A percentile compares a stretch with the other conserved stretches of the same genome.
Conservation (phyloP, 2,888 invertebrate species). For the Plagodis dolabraria region DNA sequence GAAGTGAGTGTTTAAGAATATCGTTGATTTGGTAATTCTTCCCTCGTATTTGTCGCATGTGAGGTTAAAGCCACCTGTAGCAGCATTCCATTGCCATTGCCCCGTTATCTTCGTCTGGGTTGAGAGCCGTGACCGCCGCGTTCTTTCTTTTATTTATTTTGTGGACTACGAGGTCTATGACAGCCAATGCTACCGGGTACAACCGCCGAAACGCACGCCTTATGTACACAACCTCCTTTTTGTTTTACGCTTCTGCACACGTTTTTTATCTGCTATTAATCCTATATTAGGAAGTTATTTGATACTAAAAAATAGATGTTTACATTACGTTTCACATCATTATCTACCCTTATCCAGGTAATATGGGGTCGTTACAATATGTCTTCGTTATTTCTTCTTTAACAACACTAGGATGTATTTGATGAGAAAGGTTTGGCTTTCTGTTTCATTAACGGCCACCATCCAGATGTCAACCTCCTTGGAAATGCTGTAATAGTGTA, state of each 20-base stretch:
- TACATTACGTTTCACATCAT: too few species aligned
- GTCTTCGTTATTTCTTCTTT: too few species aligned
- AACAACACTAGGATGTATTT: too few species aligned
- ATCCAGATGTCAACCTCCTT: too few species aligned
- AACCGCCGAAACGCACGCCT: conserved; percentile 5
- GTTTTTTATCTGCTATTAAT: background rate
- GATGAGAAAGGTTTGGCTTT: too few species aligned
- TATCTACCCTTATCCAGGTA: too few species aligned
- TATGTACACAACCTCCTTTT: conserved; percentile 22
- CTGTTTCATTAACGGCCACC: too few species aligned
- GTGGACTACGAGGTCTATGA: conserved; percentile 23
- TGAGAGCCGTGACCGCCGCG: conserved; percentile 16
- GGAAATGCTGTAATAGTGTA: too few species aligned
- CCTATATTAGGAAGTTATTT: too few species aligned
- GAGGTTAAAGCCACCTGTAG: conserved; percentile 42
- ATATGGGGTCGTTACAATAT: too few species aligned
- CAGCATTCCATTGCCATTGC: conserved; percentile 44
- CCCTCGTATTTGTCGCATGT: background rate
- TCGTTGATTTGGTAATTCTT: background rate
- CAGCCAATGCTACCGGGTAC: background rate
- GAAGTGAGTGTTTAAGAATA: too few species aligned
- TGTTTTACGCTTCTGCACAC: conserved; percentile 7
- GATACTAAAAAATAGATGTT: too few species aligned
- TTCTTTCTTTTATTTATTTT: conserved; percentile 31
- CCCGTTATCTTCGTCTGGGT: conserved; percentile 41